These are phyloP conservation scores for Micrasema longulum DNA, from an alignment of 1,140 invertebrate species.

Conservation along the genomic window DNA sequence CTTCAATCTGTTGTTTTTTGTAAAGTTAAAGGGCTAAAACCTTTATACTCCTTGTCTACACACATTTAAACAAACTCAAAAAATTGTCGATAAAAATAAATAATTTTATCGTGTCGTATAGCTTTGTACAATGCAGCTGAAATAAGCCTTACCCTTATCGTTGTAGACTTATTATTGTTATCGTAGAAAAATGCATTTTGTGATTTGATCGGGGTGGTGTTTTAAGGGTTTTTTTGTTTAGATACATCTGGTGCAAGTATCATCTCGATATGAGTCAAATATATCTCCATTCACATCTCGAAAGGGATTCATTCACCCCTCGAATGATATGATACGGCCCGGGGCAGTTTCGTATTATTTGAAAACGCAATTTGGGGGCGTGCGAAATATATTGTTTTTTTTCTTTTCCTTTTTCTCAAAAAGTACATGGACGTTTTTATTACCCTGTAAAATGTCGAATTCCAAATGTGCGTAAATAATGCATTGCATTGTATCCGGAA, in stretches of 20 bases:
- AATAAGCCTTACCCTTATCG: too few relatives aligned
- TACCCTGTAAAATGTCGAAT: slow-evolving; percentile 53
- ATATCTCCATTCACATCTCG: slow-evolving; percentile 51
- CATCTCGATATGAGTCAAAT: slow-evolving; percentile 32
- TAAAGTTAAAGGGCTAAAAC: too few relatives aligned
- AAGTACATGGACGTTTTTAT: slow-evolving; percentile 50
- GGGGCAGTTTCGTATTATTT: slow-evolving; percentile 49
- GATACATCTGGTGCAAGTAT: slow-evolving; percentile 23
- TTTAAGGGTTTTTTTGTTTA: slow-evolving; percentile 9
- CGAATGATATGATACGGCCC: slow-evolving; percentile 35
- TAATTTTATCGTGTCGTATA: too few relatives aligned
- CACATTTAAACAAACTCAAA: too few relatives aligned
- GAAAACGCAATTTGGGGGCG: slow-evolving; percentile 52
- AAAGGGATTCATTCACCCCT: slow-evolving; percentile 43
- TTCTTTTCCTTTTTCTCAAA: slow-evolving; percentile 26
- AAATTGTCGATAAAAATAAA: too few relatives aligned
- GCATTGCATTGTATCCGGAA: slow-evolving; percentile 42
- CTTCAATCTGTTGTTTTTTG: too few relatives aligned
- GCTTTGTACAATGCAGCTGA: too few relatives aligned
- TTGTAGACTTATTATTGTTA: too few relatives aligned
- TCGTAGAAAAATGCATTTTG: not conserved
- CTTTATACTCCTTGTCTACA: too few relatives aligned
- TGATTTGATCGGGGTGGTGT: not conserved
- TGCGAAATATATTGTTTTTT: slow-evolving; percentile 52
- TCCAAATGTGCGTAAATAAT: slow-evolving; percentile 50